Percentiles rank a stretch among this genome's conserved stretches.
These are phyloP conservation scores for Ciconia maguari DNA, from an alignment of 2,113 vertebrate genomes.

Conservation along the genomic window DNA sequence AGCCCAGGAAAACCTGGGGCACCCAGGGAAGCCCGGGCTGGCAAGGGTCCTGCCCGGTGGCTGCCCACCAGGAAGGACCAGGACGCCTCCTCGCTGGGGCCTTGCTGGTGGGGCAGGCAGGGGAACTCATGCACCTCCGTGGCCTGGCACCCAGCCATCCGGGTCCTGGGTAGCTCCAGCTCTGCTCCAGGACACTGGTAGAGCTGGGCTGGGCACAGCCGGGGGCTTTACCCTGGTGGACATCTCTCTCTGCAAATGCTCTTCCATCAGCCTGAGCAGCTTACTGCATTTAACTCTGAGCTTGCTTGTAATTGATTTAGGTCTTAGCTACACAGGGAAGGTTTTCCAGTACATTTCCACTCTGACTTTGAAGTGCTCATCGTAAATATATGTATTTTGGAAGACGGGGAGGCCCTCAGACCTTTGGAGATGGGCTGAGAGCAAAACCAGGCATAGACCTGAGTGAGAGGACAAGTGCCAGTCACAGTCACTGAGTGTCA, in stretches of 20 bases:
- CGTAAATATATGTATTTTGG: neutral
- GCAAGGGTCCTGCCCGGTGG: neutral
- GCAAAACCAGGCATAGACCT: neutral
- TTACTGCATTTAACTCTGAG: neutral
- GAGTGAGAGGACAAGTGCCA: neutral
- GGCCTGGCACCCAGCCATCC: neutral
- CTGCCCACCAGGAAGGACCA: neutral
- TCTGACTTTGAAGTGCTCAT: neutral
- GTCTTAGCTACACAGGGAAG: neutral
- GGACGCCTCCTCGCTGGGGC: too few relatives aligned
- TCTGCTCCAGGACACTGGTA: neutral
- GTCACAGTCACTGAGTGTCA: neutral
- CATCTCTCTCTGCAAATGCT: neutral
- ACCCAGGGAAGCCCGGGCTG: neutral
- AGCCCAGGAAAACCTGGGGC: neutral
- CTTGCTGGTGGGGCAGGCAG: neutral
- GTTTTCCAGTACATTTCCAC: neutral
- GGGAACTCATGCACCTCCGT: fast-evolving
- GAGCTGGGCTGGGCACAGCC: neutral
- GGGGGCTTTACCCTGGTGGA: too few relatives aligned
- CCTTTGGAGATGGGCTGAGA: neutral
- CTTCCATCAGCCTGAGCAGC: neutral
- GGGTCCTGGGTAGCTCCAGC: neutral
- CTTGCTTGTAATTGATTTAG: neutral
- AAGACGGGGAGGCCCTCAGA: fast-evolving